Conservation (phyloP, 2,113 vertebrate species). For the Brachirus orientalis region DNA sequence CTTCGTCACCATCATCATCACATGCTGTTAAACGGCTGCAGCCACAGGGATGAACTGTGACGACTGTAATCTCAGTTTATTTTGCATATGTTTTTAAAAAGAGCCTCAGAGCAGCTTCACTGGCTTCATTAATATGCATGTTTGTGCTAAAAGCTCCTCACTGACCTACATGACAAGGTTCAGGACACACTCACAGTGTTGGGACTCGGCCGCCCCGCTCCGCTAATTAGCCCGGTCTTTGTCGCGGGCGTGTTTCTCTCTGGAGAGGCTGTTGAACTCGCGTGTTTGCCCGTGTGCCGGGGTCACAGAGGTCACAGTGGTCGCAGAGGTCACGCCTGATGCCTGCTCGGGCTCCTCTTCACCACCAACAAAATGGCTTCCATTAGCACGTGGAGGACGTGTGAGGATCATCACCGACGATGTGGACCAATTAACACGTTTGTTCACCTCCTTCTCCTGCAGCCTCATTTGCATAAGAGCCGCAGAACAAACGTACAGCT, state of each 20-base stretch:
- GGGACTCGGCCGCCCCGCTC: too few relatives aligned
- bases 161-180: conserved; percentile 83
- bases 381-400: conserved; percentile 66
- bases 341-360: conserved; percentile 55
- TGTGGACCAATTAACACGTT: too few relatives aligned
- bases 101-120: too few relatives aligned
- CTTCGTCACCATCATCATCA: too few relatives aligned
- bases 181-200: conserved; percentile 77
- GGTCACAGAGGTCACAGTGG: conserved; percentile 42
- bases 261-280: conserved; percentile 67
- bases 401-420: too few relatives aligned
- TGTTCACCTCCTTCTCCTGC: too few relatives aligned
- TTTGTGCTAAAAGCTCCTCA: conserved; percentile 77
- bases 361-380: conserved; percentile 61
- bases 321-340: conserved; percentile 43
- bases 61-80: too few relatives aligned
- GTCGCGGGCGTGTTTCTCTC: too few relatives aligned
- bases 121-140: conserved; percentile 80
- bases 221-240: conserved; percentile 74
- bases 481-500: too few relatives aligned
- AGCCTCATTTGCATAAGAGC: too few relatives aligned
- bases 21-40: too few relatives aligned
- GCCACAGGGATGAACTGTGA: too few relatives aligned
- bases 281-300: conserved; percentile 35
- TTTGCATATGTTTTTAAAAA: conserved; percentile 12